Evolutionary conservation across 2,113 vertebrate species (phyloP).

Genomic region (Corythoichthys haematopterus): DNA sequence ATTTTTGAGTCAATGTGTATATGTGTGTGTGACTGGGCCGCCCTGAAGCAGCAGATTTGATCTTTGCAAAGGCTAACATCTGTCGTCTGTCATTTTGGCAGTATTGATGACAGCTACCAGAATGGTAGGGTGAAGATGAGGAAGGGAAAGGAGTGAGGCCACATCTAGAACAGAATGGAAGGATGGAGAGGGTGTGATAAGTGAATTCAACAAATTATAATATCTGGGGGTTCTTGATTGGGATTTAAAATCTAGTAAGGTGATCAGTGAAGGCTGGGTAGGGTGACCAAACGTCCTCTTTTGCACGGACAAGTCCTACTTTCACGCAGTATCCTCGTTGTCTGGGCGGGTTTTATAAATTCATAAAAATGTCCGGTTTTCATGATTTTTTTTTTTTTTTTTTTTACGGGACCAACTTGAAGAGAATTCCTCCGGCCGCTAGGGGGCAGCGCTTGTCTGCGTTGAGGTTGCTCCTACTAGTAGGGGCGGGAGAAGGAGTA

Average conservation of each 20-base stretch:
- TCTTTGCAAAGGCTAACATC: conserved; percentile 99
- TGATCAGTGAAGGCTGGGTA: not conserved
- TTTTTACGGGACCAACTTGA: no score
- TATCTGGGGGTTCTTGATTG: not conserved
- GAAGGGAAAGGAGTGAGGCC: conserved; percentile 46
- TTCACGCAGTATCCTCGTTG: no score
- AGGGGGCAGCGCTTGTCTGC: no score
- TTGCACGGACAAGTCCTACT: no score
- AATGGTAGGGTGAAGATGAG: conserved; percentile 63
- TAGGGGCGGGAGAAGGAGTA: no score
- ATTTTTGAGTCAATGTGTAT: conserved; percentile 9
- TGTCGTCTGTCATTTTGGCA: conserved; percentile 98
- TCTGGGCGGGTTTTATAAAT: no score
- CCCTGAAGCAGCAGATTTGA: conserved; percentile 95
- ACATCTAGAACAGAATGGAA: conserved; percentile 46
- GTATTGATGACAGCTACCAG: conserved; percentile 95
- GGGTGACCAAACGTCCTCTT: no score
- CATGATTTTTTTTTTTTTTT: no score
- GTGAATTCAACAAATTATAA: not conserved
- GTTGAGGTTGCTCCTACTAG: no score
- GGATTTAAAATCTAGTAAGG: not conserved
- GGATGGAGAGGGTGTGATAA: conserved; percentile 23
- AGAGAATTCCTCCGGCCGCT: no score
- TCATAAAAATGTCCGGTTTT: no score
- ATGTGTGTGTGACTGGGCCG: conserved; percentile 77